A percentile compares a stretch with the other conserved stretches of the same genome.
Evolutionary conservation across 2,888 invertebrate genomes (phyloP).

Genomic region (Punctoribates punctum): DNA sequence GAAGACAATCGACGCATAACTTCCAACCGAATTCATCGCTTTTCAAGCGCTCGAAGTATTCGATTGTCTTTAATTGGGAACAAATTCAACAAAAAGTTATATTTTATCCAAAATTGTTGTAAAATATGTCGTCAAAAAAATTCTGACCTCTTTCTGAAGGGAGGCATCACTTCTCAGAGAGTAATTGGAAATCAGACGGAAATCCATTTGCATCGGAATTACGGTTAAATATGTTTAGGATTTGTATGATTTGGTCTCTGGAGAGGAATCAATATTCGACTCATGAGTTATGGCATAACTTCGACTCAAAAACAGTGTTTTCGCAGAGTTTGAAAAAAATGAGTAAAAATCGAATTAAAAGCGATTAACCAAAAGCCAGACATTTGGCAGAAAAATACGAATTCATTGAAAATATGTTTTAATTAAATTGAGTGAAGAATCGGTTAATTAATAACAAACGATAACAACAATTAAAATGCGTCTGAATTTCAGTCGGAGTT

Average conservation of each 20-base stretch:
- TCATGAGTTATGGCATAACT: too few relatives aligned
- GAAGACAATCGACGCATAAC: constrained; percentile 54
- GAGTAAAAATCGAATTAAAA: too few relatives aligned
- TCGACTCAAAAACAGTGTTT: too few relatives aligned
- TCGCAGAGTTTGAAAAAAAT: too few relatives aligned
- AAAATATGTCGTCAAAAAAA: background rate
- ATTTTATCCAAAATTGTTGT: background rate
- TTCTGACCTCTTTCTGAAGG: constrained; percentile 31
- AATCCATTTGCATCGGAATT: constrained; percentile 1
- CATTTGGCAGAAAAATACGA: too few relatives aligned
- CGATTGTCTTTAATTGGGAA: constrained; percentile 52
- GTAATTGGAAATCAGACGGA: constrained; percentile 14
- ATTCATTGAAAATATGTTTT: too few relatives aligned
- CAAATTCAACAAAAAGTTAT: background rate
- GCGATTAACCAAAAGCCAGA: too few relatives aligned
- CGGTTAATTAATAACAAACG: too few relatives aligned
- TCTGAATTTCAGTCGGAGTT: background rate
- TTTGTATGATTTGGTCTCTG: too few relatives aligned
- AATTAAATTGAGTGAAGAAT: too few relatives aligned
- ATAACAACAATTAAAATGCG: background rate
- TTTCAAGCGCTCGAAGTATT: constrained; percentile 58
- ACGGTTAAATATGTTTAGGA: background rate
- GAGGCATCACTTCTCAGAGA: constrained; percentile 25
- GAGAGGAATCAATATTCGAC: too few relatives aligned
- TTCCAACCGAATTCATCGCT: constrained; percentile 56